A percentile compares a stretch with the other conserved stretches of the same genome.
Conservation (phyloP, 53 echinoderm and acorn worm species). For the Holothuria leucospilota region DNA sequence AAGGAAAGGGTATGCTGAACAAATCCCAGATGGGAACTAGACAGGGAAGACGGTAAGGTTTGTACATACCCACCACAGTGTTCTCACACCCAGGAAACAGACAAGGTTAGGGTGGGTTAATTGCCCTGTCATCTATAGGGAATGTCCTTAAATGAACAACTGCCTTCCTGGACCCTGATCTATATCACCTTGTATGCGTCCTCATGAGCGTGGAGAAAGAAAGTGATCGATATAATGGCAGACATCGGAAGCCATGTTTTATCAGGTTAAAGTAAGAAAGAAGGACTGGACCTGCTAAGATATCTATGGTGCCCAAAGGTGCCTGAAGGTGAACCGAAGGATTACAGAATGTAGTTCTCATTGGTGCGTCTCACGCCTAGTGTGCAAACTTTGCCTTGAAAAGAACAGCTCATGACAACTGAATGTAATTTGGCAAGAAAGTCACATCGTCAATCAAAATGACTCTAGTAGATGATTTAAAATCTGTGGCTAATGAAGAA, state of each 20-base stretch:
- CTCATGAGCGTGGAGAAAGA: conserved; percentile 45
- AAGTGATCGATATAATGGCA: conserved; percentile 49
- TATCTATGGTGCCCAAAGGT: conserved; percentile 74
- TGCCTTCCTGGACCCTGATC: conserved; percentile 29
- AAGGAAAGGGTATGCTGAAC: conserved; percentile 63
- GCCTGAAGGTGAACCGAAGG: conserved; percentile 21
- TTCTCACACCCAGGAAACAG: conserved; percentile 57
- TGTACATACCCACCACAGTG: conserved; percentile 71
- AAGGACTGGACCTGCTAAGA: conserved; percentile 58
- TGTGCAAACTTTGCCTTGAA: too few relatives aligned
- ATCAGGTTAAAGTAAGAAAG: conserved; percentile 68
- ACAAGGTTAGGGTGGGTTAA: conserved; percentile 65
- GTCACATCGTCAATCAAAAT: too few relatives aligned
- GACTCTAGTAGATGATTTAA: neutral
- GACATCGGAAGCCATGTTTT: conserved; percentile 73
- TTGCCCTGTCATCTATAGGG: conserved; percentile 55
- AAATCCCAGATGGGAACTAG: conserved; percentile 32
- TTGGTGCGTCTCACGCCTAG: too few relatives aligned
- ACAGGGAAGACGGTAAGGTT: conserved; percentile 19
- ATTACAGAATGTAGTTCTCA: too few relatives aligned
- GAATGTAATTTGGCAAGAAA: too few relatives aligned
- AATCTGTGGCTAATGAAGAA: neutral
- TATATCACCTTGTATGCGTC: conserved; percentile 42
- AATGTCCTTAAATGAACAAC: conserved; percentile 19
- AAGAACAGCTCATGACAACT: too few relatives aligned